These are phyloP conservation scores for Dimorphilus gyrociliatus DNA, from an alignment of 2,888 invertebrate species.

Conservation along the genomic window DNA sequence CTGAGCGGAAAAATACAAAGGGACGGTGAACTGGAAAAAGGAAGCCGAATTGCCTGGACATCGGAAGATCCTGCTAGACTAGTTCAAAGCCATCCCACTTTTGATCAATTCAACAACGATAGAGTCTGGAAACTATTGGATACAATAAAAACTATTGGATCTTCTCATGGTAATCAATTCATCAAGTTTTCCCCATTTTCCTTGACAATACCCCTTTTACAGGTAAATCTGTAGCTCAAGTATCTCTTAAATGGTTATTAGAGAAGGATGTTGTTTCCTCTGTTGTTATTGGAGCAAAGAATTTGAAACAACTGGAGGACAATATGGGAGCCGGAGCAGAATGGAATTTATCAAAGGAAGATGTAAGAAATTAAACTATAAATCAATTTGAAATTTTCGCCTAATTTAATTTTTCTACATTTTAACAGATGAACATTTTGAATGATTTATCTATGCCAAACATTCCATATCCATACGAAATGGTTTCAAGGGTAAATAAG, in stretches of 20 bases:
- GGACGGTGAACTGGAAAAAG: too few relatives aligned
- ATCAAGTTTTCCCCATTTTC: background rate
- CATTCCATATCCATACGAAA: slow-evolving; percentile 16
- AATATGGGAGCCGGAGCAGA: slow-evolving; percentile 20
- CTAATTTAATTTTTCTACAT: too few relatives aligned
- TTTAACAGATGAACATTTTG: slow-evolving; percentile 16
- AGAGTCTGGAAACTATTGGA: too few relatives aligned
- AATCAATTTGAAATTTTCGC: too few relatives aligned
- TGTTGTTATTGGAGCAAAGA: slow-evolving; percentile 24
- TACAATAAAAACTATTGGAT: too few relatives aligned
- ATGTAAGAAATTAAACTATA: slow-evolving; percentile 12
- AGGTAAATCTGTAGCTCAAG: slow-evolving; percentile 14
- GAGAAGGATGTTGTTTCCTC: slow-evolving; percentile 22
- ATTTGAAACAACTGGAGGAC: slow-evolving; percentile 19
- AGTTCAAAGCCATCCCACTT: too few relatives aligned
- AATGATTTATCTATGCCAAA: slow-evolving; percentile 13
- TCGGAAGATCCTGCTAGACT: too few relatives aligned
- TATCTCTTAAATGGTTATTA: slow-evolving; percentile 22
- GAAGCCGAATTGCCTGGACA: too few relatives aligned
- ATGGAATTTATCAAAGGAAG: slow-evolving; percentile 18
- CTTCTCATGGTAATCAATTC: too few relatives aligned
- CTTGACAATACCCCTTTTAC: background rate
- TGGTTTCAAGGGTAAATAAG: too few relatives aligned
- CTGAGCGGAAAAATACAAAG: too few relatives aligned
- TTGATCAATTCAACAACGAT: too few relatives aligned